These are phyloP conservation scores for Merluccius polli DNA, from an alignment of 2,797 vertebrate species.

Conservation along the genomic window DNA sequence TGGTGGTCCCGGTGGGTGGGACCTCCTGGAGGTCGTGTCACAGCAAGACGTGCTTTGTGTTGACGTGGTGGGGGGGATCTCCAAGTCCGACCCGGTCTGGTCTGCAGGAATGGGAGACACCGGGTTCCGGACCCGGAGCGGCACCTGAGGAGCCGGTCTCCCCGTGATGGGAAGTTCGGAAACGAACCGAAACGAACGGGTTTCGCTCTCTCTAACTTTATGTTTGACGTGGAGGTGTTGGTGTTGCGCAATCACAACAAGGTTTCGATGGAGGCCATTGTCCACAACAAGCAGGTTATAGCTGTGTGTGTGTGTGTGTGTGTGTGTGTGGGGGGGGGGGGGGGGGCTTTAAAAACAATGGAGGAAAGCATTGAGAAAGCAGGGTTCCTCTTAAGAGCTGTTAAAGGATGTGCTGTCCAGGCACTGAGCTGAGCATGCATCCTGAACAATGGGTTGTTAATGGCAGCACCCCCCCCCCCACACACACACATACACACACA, in stretches of 20 bases:
- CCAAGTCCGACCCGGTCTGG: constrained; percentile 31
- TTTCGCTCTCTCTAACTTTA: background rate
- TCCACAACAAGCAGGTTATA: background rate
- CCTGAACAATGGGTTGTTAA: constrained; percentile 61
- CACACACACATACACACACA: constrained; percentile 17
- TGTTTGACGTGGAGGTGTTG: background rate
- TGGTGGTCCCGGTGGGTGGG: no score
- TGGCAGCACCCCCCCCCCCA: constrained; percentile 42
- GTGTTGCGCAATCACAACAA: background rate
- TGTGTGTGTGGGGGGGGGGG: no score
- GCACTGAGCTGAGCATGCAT: constrained; percentile 32
- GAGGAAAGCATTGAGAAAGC: constrained; percentile 30
- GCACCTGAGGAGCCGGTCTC: constrained; percentile 4
- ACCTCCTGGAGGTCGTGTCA: no score
- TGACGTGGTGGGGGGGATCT: no score
- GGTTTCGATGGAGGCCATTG: background rate
- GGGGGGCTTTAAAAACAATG: constrained; percentile 42
- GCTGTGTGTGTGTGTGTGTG: no score
- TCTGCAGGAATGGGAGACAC: constrained; percentile 56
- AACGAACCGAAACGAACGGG: no score
- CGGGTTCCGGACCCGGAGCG: no score
- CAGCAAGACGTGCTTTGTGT: no score
- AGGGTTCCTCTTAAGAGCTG: constrained; percentile 58
- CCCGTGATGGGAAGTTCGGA: background rate
- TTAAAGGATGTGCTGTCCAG: constrained; percentile 33